Percentiles rank a stretch among this genome's conserved stretches.
Conservation (phyloP, 2,797 vertebrate species). For the Rhinoraja longicauda region DNA sequence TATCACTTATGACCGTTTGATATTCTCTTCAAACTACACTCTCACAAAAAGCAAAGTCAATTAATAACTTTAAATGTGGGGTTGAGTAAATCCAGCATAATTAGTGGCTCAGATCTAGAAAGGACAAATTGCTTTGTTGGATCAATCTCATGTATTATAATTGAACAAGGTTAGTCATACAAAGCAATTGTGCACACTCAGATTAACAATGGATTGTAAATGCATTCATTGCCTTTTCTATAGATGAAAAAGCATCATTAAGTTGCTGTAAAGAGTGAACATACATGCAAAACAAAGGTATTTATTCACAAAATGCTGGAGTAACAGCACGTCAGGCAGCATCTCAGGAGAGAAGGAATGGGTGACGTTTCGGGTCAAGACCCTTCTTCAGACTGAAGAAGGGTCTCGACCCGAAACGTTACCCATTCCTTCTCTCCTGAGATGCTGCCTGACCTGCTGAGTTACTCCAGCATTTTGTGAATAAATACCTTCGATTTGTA, state of each 20-base stretch:
- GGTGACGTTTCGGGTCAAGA: no score
- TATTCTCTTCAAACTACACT: not conserved
- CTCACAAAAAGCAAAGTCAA: not conserved
- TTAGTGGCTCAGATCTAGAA: not conserved
- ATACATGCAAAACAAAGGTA: no score
- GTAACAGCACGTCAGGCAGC: no score
- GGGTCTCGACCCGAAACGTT: no score
- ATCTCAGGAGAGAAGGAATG: no score
- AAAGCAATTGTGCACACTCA: not conserved
- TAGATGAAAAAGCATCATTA: not conserved
- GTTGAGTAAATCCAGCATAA: slow-evolving; percentile 1
- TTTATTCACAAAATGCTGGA: no score
- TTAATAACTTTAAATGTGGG: not conserved
- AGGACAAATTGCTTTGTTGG: not conserved
- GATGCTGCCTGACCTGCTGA: no score
- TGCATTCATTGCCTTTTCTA: not conserved
- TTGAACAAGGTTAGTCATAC: not conserved
- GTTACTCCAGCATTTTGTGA: no score
- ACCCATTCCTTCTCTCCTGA: no score
- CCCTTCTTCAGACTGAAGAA: no score
- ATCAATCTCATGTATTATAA: not conserved
- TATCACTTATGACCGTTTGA: no score
- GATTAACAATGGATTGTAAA: not conserved
- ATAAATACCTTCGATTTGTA: no score
- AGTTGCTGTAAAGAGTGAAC: not conserved